Conservation (phyloP, 2,888 invertebrate species). For the Cephus pygmeus region DNA sequence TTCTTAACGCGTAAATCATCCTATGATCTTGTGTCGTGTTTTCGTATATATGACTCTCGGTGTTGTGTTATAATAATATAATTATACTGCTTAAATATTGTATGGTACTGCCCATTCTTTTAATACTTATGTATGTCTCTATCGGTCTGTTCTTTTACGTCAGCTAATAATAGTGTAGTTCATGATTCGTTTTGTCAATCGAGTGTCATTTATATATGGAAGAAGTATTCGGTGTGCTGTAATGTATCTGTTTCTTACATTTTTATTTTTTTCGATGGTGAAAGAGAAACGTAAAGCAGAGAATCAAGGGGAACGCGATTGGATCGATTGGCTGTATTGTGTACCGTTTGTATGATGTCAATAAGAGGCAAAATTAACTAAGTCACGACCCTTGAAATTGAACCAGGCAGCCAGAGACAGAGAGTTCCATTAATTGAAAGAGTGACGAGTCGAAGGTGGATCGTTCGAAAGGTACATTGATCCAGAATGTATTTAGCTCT, state of each 20-base stretch:
- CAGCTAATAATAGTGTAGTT: neutral
- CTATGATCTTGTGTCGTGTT: no score
- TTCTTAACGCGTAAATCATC: neutral
- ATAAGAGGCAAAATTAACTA: neutral
- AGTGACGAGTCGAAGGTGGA: neutral
- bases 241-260: neutral
- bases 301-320: neutral
- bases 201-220: neutral
- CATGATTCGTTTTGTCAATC: neutral
- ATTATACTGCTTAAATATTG: neutral
- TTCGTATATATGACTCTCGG: neutral
- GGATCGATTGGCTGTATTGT: neutral
- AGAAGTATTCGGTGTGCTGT: neutral
- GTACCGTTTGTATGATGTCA: neutral
- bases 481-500: neutral
- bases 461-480: neutral
- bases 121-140: neutral
- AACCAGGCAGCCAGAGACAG: neutral
- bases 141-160: neutral
- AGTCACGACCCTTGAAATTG: neutral
- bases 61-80: neutral
- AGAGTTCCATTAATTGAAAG: neutral
- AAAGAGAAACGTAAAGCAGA: neutral
- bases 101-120: neutral
- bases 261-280: neutral